Conservation (phyloP, 2,113 vertebrate species). For the Psephotus haematonotus region DNA sequence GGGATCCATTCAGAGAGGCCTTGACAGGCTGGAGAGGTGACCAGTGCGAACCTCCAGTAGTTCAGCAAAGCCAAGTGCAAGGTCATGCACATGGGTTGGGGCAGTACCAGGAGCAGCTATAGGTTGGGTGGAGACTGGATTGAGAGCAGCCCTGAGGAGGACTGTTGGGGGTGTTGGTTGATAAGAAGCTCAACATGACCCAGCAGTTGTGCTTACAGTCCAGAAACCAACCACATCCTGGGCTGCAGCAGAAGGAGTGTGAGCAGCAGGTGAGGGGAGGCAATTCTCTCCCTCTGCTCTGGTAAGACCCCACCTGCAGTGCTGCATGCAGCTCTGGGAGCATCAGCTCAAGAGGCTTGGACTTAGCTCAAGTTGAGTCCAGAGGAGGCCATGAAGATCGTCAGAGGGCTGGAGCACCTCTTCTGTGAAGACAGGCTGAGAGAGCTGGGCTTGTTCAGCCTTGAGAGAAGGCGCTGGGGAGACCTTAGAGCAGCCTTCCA, state of each 20-base stretch:
- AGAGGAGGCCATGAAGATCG: not conserved
- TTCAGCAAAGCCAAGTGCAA: not conserved
- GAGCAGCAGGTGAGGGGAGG: not conserved
- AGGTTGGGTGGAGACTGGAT: not conserved
- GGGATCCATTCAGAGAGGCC: not conserved
- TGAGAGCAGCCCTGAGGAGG: not conserved
- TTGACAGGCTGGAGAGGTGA: not conserved
- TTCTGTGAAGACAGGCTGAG: not conserved
- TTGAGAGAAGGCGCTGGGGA: not conserved
- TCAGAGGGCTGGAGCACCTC: not conserved
- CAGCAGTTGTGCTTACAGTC: not conserved
- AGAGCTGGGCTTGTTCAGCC: not conserved
- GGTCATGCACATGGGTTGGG: not conserved
- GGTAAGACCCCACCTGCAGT: not conserved
- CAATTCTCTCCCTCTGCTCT: not conserved
- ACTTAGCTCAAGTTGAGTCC: not conserved
- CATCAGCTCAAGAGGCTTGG: not conserved
- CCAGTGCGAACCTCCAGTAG: not conserved
- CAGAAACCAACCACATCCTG: not conserved
- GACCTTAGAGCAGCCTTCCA: not conserved
- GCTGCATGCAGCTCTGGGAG: not conserved
- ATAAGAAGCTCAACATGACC: not conserved
- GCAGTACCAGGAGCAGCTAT: not conserved
- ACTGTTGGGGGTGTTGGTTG: not conserved
- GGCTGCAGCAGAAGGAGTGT: not conserved